A percentile compares a stretch with the other conserved stretches of the same genome.
phyloP scores from a whole-genome alignment of 1,140 invertebrate species.

The Eumeta japonica region DNA sequence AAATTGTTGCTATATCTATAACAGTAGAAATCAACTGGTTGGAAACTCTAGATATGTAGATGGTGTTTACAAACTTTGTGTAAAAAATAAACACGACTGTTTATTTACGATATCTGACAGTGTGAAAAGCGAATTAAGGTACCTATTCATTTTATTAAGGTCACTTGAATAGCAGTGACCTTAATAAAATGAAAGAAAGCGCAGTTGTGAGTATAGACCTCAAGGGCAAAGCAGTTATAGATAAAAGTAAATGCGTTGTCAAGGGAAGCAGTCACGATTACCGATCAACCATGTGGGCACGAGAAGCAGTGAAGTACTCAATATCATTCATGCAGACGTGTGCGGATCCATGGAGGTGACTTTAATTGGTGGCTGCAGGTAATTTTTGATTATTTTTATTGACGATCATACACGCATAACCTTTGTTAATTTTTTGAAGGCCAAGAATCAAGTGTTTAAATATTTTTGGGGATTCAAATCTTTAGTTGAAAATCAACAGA shows the following conservation, averaged over 20 bases:
- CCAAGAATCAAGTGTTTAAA: no score
- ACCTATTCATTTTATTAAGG: constrained; percentile 10
- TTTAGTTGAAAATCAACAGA: no score
- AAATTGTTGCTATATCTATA: no score
- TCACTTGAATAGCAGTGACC: constrained; percentile 10
- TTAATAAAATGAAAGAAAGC: no score
- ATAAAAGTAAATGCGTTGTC: constrained; percentile 13
- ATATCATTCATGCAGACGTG: constrained; percentile 26
- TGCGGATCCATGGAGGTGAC: constrained; percentile 35
- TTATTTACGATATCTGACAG: constrained; percentile 1
- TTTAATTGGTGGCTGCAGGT: constrained; percentile 25
- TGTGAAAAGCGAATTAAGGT: constrained; percentile 4
- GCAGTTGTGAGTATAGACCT: constrained; percentile 9
- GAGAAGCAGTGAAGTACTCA: constrained; percentile 2
- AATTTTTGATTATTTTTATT: constrained; percentile 27
- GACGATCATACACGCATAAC: constrained; percentile 3
- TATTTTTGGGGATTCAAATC: constrained; percentile 1
- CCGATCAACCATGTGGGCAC: constrained; percentile 11
- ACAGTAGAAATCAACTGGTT: not conserved
- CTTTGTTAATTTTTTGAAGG: no score
- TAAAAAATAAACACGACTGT: not conserved
- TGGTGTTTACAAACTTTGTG: constrained; percentile 7
- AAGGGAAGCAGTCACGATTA: constrained; percentile 17
- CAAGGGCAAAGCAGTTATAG: constrained; percentile 2
- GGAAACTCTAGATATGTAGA: constrained; percentile 1